Evolutionary conservation across 2,113 vertebrate genomes (phyloP).

Genomic region (Pluvialis apricaria): DNA sequence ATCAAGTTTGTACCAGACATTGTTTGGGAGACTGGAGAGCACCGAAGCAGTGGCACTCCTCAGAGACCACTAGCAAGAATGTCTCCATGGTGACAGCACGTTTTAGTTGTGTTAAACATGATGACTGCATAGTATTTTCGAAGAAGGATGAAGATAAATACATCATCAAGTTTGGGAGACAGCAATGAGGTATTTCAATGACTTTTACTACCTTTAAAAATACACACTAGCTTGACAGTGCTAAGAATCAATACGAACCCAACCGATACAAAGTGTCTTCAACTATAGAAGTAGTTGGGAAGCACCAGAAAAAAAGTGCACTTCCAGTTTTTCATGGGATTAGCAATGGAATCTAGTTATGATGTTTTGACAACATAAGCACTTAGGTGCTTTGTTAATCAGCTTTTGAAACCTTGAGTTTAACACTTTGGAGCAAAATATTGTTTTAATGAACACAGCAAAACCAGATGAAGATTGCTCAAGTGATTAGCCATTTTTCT

Average conservation of each 20-base stretch:
- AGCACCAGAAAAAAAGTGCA: neutral
- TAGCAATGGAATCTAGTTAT: neutral
- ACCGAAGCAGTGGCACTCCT: neutral
- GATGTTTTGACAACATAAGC: neutral
- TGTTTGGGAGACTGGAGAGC: neutral
- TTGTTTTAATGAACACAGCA: neutral
- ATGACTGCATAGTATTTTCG: neutral
- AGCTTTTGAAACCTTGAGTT: neutral
- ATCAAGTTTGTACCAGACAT: neutral
- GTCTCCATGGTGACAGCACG: neutral
- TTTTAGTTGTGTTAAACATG: neutral
- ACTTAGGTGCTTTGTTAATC: neutral
- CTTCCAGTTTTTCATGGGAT: neutral
- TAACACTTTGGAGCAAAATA: neutral
- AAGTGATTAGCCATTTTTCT: neutral
- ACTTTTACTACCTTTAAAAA: neutral
- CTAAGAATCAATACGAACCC: neutral
- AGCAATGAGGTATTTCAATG: neutral
- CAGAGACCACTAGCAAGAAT: neutral
- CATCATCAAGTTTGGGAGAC: neutral
- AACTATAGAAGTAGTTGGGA: neutral
- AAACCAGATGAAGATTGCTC: neutral
- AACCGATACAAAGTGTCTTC: neutral
- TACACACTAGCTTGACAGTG: neutral
- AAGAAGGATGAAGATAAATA: neutral